These are phyloP conservation scores for Pachypeltis micranthus DNA, from an alignment of 1,140 invertebrate species.

Conservation along the genomic window DNA sequence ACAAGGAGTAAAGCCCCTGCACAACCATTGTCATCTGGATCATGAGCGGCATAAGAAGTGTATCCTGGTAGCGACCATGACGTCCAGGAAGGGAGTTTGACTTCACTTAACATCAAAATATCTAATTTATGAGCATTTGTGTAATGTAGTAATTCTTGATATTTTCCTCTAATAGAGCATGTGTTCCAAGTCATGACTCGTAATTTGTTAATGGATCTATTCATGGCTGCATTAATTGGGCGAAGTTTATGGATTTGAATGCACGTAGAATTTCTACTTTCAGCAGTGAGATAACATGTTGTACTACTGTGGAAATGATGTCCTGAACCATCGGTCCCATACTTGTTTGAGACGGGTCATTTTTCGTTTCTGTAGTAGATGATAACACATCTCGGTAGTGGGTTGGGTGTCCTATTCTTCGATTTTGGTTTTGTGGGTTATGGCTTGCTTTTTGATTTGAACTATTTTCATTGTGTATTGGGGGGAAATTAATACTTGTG, in stretches of 20 bases:
- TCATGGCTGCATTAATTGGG: background rate
- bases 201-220: background rate
- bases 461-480: background rate
- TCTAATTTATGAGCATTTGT: background rate
- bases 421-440: background rate
- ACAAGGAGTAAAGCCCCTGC: background rate
- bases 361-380: background rate
- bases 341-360: background rate
- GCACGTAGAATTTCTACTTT: background rate
- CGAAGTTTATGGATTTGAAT: background rate
- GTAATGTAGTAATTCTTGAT: background rate
- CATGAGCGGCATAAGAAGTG: background rate
- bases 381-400: background rate
- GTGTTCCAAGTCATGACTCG: background rate
- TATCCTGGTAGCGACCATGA: background rate
- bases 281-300: background rate
- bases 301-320: background rate
- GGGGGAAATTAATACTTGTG: background rate
- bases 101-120: background rate
- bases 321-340: background rate
- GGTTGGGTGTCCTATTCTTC: background rate
- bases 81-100: background rate
- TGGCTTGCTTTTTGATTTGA: too few relatives aligned
- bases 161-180: background rate
- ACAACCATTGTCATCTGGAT: background rate